Evolutionary conservation across 2,113 vertebrate genomes (phyloP).

Genomic region (Caranx melampygus): DNA sequence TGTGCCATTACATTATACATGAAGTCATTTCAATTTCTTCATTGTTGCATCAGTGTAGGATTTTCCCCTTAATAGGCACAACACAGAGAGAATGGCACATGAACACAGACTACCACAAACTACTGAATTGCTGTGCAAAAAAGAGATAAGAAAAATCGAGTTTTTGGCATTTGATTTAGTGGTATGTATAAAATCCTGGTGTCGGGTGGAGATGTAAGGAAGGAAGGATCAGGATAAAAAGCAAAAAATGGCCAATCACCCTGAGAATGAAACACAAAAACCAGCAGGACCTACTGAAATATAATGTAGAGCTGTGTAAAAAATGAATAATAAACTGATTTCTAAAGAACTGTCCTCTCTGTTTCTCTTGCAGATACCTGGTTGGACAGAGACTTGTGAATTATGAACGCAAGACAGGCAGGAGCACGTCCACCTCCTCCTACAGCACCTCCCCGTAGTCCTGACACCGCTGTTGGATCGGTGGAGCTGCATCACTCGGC

Average conservation of each 20-base stretch:
- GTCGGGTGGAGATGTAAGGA: too few species aligned
- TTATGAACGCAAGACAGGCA: slow-evolving; percentile 92
- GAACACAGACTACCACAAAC: too few species aligned
- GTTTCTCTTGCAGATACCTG: slow-evolving; percentile 87
- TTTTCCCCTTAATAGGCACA: not conserved
- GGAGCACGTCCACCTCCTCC: slow-evolving; percentile 52
- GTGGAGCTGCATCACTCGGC: slow-evolving; percentile 9
- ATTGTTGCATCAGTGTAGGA: not conserved
- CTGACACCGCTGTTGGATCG: slow-evolving; percentile 9
- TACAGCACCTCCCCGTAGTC: slow-evolving; percentile 57
- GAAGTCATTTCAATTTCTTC: too few species aligned
- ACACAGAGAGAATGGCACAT: too few species aligned
- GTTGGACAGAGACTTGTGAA: slow-evolving; percentile 97
- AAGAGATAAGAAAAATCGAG: too few species aligned
- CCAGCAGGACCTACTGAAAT: not conserved
- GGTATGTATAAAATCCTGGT: too few species aligned
- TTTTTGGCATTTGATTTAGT: too few species aligned
- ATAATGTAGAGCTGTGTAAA: too few species aligned
- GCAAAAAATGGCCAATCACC: too few species aligned
- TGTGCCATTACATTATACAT: too few species aligned
- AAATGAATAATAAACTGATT: not conserved
- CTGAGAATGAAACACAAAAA: not conserved
- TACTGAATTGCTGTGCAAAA: too few species aligned
- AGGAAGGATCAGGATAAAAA: not conserved
- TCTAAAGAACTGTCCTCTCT: not conserved